Base-by-base conservation (phyloP, 2,113 vertebrate species). In the Pseudopodoces humilis region DNA sequence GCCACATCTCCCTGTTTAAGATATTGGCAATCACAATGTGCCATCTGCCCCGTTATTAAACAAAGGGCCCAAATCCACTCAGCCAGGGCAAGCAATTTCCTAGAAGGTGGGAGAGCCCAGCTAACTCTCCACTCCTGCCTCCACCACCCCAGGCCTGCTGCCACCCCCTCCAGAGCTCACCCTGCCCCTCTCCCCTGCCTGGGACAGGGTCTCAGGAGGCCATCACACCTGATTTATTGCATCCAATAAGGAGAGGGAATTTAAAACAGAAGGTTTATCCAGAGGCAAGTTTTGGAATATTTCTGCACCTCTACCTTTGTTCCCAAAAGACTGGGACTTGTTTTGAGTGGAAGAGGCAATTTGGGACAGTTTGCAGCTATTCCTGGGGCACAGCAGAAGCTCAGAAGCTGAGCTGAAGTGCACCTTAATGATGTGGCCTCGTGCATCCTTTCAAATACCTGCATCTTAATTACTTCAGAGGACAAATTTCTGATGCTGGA, bases 401-500 rank as follows among this genome's bases (percentile, higher is more conserved):
- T 83, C 59, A 64, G 58, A 28, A 71, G 33, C 56, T 68, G 88
- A 75, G 20, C 30, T 41, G 14, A 90, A 88, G 31, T 4, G 22
- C 71, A 68, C 46, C 43, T 52, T 56, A 47, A 60, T 2, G 21
- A 63, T 7, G 31, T 4, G 1, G 69, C 50, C 25, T 84, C 8
- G 0, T n/a, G 41, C 49, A 62, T 44, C 60, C n/a, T 59, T 82
- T 44, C 83, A 74, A 89, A 69, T 46, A 74, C 75, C 84, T 58
- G 24, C 9, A 4, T 74, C 79, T 83, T 91, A 69, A 90, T 96
- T 91, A 96, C 59, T 81, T 71, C 60, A 78, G 85, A 85, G 49
- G 74, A 62, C 28, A 35, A 41, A 63, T 69, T 55, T 28, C 74
- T 88, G 86, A 56, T 43, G 28, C 49, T 67, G 23, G 33, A 47